Conservation (phyloP, 2,888 invertebrate genomes). For the Pterostichus niger region DNA sequence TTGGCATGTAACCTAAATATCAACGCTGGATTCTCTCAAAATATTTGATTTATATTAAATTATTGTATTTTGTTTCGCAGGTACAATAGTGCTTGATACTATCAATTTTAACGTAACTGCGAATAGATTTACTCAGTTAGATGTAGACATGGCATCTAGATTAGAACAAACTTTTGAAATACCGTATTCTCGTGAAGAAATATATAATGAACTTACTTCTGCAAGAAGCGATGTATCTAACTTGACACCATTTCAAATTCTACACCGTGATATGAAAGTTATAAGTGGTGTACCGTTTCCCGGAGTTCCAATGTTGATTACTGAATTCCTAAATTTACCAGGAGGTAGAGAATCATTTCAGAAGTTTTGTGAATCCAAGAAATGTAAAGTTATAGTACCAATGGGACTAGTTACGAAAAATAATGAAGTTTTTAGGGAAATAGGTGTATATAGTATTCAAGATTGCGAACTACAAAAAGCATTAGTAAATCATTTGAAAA, state of each 20-base stretch:
- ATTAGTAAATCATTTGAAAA: conserved; percentile 74
- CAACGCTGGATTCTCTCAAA: no score
- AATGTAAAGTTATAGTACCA: conserved; percentile 79
- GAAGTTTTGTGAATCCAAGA: conserved; percentile 77
- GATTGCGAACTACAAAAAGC: conserved; percentile 74
- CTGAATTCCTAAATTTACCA: conserved; percentile 79
- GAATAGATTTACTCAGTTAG: conserved; percentile 84
- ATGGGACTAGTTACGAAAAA: conserved; percentile 82
- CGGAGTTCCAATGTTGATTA: conserved; percentile 82
- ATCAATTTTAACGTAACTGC: conserved; percentile 86
- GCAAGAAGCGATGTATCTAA: conserved; percentile 84
- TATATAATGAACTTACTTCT: conserved; percentile 79
- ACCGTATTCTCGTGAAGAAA: conserved; percentile 74
- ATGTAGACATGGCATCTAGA: conserved; percentile 80
- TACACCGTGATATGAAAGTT: conserved; percentile 88
- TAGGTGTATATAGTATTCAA: conserved; percentile 78
- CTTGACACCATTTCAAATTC: conserved; percentile 83
- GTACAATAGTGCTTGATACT: conserved; percentile 89
- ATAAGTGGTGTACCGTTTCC: conserved; percentile 79
- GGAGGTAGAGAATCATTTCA: conserved; percentile 78
- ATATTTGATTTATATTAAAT: no score
- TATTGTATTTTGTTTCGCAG: conserved; percentile 75
- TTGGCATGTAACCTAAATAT: no score
- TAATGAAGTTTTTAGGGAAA: conserved; percentile 79
- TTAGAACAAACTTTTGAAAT: conserved; percentile 80